phyloP scores from a whole-genome alignment of 2,797 vertebrate genomes.

The Sparus aurata region DNA sequence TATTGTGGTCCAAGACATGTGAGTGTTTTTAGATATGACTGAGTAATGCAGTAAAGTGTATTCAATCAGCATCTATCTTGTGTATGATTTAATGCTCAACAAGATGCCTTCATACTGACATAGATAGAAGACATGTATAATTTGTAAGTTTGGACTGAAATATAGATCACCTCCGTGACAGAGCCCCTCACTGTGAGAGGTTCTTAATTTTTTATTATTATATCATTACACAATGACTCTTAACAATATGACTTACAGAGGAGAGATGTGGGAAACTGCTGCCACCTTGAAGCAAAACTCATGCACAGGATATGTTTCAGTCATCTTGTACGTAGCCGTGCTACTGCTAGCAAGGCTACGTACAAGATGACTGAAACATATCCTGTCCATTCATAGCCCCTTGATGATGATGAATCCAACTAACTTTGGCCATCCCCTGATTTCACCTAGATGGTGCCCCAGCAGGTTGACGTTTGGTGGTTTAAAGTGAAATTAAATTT shows the following conservation, averaged over 20 bases:
- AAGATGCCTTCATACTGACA: background rate
- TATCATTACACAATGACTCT: background rate
- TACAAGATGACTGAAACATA: too few relatives aligned
- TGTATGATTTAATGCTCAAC: background rate
- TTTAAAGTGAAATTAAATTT: background rate
- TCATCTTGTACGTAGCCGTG: too few relatives aligned
- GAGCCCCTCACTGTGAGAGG: background rate
- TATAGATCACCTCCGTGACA: background rate
- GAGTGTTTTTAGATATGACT: constrained; percentile 79
- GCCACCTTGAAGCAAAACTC: background rate
- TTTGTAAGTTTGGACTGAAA: background rate
- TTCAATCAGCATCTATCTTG: background rate
- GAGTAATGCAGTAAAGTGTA: background rate
- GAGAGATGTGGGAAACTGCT: background rate
- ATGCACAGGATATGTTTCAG: too few relatives aligned
- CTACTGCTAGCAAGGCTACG: too few relatives aligned
- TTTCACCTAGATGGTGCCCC: too few relatives aligned
- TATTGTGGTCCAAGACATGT: constrained; percentile 99
- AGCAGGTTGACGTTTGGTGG: too few relatives aligned
- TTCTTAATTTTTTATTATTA: background rate
- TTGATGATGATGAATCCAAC: background rate
- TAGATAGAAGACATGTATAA: background rate
- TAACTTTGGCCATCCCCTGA: too few relatives aligned
- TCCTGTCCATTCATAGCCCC: background rate
- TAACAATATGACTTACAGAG: too few relatives aligned